Base-by-base conservation (phyloP, 1,140 invertebrate species). In the Lerema accius region DNA sequence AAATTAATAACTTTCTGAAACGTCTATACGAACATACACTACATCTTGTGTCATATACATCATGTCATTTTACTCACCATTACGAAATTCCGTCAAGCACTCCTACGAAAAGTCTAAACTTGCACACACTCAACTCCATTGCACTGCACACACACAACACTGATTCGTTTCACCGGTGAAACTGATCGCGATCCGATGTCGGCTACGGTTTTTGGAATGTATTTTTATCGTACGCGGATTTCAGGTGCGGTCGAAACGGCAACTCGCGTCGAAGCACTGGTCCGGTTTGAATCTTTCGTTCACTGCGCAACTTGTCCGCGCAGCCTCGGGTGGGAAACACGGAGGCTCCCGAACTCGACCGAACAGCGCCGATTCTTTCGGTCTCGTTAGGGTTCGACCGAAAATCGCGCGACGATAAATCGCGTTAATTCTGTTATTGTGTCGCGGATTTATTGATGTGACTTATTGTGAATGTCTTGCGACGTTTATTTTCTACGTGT, bases 301-400 rank as follows among this genome's bases (percentile, higher is more conserved):
- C 73, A 76, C 72, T 89, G 86, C 86, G 84, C 86, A 89, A 85
- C 82, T 67, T 75, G 69, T 56, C 71, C 82, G 81, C 81, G 82
- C 81, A 86, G 67, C 74, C 70, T 82, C 82, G 71, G 49, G 50
- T 62, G 67, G 65, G 68, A 73, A 76, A 76, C 63, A 71, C 73
- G 78, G 78, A 67, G 67, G 49, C 56, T 26, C 50, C 71, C 77
- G 78, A 73, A 43, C 28, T 16, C 56, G 60, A 60, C 63, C 84
- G 80, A 84, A 76, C 51, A 60, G 73, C 75, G 71, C 74, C 70
- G 69, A 72, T 66, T 65, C 67, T 53, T 67, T 68, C 43, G 63
- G 59, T 62, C 75, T 82, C 79, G 82, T 87, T 85, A 85, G 71
- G 76, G 76, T 71, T 75, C 71, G 68, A 67, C 67, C 63, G 75